A percentile compares a stretch with the other conserved stretches of the same genome.
Evolutionary conservation across 1,140 invertebrate species (phyloP).

Genomic region (Drosophila quadrilineata): DNA sequence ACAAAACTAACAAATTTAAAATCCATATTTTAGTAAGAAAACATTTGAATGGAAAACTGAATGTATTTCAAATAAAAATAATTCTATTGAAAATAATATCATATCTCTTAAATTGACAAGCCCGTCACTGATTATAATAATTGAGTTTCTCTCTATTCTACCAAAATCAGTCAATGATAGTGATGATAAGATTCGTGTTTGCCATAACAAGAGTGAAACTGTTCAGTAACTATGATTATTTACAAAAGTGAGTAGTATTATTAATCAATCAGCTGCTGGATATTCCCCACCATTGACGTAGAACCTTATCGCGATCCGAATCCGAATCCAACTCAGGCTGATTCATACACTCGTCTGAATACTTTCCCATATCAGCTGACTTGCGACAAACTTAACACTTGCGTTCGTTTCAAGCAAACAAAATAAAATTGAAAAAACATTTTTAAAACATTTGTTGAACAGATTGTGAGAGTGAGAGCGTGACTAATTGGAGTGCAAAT

Average conservation of each 20-base stretch:
- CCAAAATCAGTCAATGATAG: constrained; percentile 7
- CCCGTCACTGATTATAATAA: background rate
- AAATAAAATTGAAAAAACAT: constrained; percentile 11
- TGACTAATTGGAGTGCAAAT: constrained; percentile 66
- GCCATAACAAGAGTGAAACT: constrained; percentile 6
- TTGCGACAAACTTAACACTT: constrained; percentile 13
- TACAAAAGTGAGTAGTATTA: constrained; percentile 51
- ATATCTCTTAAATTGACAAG: background rate
- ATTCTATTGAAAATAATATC: background rate
- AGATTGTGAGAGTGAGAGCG: no score
- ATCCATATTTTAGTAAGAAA: constrained; percentile 64
- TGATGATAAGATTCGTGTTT: constrained; percentile 32
- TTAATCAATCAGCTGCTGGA: background rate
- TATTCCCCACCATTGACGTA: background rate
- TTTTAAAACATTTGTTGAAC: constrained; percentile 29
- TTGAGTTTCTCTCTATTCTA: no score
- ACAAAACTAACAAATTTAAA: constrained; percentile 33
- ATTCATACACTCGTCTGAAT: constrained; percentile 13
- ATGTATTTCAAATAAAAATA: constrained; percentile 36
- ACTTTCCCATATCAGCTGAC: constrained; percentile 16
- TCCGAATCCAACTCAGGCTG: no score
- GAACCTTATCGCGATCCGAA: constrained; percentile 14
- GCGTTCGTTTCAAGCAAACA: constrained; percentile 16
- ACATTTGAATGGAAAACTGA: constrained; percentile 10
- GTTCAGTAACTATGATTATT: constrained; percentile 35